A percentile compares a stretch with the other conserved stretches of the same genome.
Evolutionary conservation across 2,888 invertebrate species (phyloP).

Genomic region (Boloria selene): DNA sequence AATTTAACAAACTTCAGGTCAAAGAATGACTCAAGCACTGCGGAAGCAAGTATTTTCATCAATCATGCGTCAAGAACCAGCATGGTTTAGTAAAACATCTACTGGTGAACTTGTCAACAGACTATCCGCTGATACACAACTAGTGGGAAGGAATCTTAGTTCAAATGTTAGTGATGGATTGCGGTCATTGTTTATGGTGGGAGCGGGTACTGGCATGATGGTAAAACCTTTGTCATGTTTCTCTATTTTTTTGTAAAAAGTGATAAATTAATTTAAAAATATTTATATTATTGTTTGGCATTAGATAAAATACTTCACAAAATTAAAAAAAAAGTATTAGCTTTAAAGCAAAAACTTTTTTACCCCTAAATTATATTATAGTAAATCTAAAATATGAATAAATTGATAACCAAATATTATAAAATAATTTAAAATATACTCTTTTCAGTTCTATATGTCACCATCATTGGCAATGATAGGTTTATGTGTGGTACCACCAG

Average conservation of each 20-base stretch:
- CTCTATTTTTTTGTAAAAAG: no score
- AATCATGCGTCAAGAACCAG: constrained; percentile 93
- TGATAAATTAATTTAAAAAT: background rate
- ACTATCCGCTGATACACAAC: constrained; percentile 93
- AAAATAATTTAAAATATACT: constrained; percentile 1
- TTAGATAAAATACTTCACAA: no score
- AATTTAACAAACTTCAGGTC: constrained; percentile 80
- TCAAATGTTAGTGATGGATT: constrained; percentile 97
- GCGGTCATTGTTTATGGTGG: constrained; percentile 92
- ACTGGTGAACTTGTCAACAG: constrained; percentile 97
- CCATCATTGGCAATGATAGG: constrained; percentile 93
- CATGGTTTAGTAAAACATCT: constrained; percentile 94
- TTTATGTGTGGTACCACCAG: constrained; percentile 93
- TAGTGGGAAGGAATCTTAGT: constrained; percentile 95
- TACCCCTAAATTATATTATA: no score
- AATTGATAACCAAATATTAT: no score
- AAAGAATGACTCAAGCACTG: constrained; percentile 92
- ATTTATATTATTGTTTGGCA: background rate
- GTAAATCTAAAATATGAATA: no score
- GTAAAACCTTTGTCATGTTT: constrained; percentile 62
- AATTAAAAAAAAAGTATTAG: no score
- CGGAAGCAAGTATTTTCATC: constrained; percentile 90
- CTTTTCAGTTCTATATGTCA: constrained; percentile 92
- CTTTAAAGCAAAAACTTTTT: no score
- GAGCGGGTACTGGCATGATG: constrained; percentile 97